phyloP scores from a whole-genome alignment of 1,140 invertebrate species.

The Aphidius gifuensis region DNA sequence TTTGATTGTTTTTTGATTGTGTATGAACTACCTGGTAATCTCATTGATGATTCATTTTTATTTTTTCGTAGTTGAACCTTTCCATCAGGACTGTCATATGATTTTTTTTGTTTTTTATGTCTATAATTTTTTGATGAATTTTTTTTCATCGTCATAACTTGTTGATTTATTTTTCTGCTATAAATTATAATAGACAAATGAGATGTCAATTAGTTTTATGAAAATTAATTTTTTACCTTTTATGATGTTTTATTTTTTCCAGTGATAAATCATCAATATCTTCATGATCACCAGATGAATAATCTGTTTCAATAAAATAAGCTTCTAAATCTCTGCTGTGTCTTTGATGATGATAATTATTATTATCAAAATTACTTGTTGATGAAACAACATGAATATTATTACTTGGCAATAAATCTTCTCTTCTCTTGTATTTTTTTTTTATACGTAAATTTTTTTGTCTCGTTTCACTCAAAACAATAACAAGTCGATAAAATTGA shows the following conservation, averaged over 20 bases:
- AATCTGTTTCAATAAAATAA: slow-evolving; percentile 34
- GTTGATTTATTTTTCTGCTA: too few species aligned
- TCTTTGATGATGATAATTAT: slow-evolving; percentile 19
- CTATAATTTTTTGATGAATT: too few species aligned
- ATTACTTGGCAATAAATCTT: slow-evolving; percentile 46
- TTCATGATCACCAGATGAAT: slow-evolving; percentile 30
- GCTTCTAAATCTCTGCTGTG: slow-evolving; percentile 36
- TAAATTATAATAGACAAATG: too few species aligned
- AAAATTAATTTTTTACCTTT: slow-evolving; percentile 39
- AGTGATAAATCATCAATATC: slow-evolving; percentile 38
- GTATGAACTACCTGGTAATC: too few species aligned
- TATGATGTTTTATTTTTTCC: slow-evolving; percentile 36
- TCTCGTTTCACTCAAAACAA: slow-evolving; percentile 64
- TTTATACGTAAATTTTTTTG: slow-evolving; percentile 43
- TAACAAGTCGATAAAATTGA: slow-evolving; percentile 79
- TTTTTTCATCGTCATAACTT: too few species aligned
- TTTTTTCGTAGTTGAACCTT: too few species aligned
- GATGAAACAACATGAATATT: slow-evolving; percentile 59
- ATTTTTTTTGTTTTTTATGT: too few species aligned
- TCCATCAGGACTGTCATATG: too few species aligned
- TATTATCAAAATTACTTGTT: slow-evolving; percentile 42
- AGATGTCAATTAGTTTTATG: too few species aligned
- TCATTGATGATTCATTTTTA: too few species aligned
- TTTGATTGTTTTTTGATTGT: too few species aligned
- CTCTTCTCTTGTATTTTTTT: slow-evolving; percentile 37